Evolutionary conservation across 2,888 invertebrate genomes (phyloP), one percentile per base, ranked within the genome.

Genomic region (Lottia scabra): DNA sequence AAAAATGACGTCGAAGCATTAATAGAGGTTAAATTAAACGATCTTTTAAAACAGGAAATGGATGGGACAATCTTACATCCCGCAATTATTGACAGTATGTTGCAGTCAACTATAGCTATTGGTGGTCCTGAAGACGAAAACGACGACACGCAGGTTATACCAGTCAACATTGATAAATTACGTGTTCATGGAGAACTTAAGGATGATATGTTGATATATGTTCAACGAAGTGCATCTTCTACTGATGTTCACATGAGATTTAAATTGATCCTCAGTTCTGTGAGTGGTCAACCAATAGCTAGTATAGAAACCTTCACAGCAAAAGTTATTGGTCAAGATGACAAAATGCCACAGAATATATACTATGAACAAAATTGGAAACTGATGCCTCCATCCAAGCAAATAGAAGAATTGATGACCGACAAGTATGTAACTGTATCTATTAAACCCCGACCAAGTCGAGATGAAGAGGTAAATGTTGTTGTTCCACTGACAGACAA

Each of bases 51-150:
- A 16, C 30, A 65, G 13, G 72, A 75, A 65, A 63, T 70, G 19
- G 27, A 43, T 2, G 63, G 67, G 6, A 72, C 72, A 15, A 64
- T 46, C 56, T 46, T 75, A 23, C 75, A 75, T 38, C 75, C 75
- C 1, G 62, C 66, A 45, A 70, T 75, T 46, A 48, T 75, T 13
- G 75, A 75, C 62, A 66, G 69, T 46, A 70, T 67, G 64, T 48
- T 70, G 13, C 73, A 73, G 62, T 46, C 73, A 19, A 19, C 45
- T 13, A 56, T 4, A n/a, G 8, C 26, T 16, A 63, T 8, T 6
- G 26, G 56, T 2, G 10, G 38, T 38, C 2, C 19, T 23, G 23
- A 56, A 0, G 23, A 8, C 19, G 23, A 56, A 0, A 13, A 8
- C 19, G 56, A 19, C 2, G 56, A 23, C 19, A 56, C 19, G 23